A percentile compares a stretch with the other conserved stretches of the same genome.
phyloP scores from a whole-genome alignment of 1,140 invertebrate genomes.

The Cydia fagiglandana region DNA sequence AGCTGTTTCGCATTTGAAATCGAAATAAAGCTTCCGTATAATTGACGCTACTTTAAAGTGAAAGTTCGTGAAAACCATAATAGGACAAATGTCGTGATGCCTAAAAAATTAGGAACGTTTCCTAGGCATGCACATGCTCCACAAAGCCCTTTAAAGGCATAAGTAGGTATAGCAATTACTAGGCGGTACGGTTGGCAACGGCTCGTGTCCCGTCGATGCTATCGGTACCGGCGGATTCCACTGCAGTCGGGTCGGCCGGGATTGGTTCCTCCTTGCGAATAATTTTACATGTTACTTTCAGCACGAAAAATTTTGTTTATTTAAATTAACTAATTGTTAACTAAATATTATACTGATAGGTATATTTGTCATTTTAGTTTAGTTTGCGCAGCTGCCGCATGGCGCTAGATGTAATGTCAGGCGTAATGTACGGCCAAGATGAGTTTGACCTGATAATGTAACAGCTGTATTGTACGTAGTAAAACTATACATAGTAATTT shows the following conservation, averaged over 20 bases:
- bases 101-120: constrained; percentile 2
- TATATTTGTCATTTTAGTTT: too few relatives aligned
- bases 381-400: too few relatives aligned
- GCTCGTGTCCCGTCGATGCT: constrained; percentile 60
- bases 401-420: too few relatives aligned
- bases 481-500: too few relatives aligned
- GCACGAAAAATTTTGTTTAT: too few relatives aligned
- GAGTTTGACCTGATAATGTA: too few relatives aligned
- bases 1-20: neutral
- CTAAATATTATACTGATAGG: too few relatives aligned
- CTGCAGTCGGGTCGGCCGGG: constrained; percentile 24
- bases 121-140: constrained; percentile 24
- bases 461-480: too few relatives aligned
- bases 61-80: neutral
- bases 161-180: constrained; percentile 38
- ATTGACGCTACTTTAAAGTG: neutral
- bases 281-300: neutral
- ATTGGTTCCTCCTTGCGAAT: constrained; percentile 6
- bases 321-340: too few relatives aligned
- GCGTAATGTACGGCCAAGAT: too few relatives aligned
- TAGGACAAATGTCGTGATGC: neutral
- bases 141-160: constrained; percentile 11
- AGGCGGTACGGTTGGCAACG: constrained; percentile 32
- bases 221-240: constrained; percentile 53
- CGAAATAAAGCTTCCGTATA: neutral